phyloP scores from a whole-genome alignment of 2,797 vertebrate genomes.

The Pitangus sulphuratus region DNA sequence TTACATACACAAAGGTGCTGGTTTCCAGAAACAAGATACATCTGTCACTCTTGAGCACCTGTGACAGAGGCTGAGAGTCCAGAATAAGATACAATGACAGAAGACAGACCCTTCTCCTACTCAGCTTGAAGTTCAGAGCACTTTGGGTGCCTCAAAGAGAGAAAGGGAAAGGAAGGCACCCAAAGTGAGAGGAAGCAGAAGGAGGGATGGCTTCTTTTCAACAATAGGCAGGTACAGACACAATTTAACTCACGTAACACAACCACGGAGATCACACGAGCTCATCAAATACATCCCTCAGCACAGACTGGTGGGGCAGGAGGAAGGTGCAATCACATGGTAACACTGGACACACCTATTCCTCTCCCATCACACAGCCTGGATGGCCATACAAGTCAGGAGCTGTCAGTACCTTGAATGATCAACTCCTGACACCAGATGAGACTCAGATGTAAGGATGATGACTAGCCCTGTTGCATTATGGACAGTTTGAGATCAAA shows the following conservation, averaged over 20 bases:
- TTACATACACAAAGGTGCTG: neutral
- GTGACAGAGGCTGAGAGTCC: rapidly evolving
- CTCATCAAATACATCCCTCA: neutral
- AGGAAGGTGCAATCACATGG: neutral
- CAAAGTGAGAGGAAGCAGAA: neutral
- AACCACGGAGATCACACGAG: rapidly evolving
- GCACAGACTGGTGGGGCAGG: neutral
- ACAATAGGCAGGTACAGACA: neutral
- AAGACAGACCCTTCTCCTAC: neutral
- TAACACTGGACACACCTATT: neutral
- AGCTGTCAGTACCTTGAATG: neutral
- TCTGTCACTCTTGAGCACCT: neutral
- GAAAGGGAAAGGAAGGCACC: neutral
- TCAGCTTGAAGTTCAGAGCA: neutral
- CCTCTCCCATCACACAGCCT: neutral
- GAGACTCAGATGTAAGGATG: neutral
- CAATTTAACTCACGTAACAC: rapidly evolving
- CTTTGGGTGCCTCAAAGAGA: neutral
- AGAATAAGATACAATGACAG: neutral
- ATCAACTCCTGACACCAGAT: neutral
- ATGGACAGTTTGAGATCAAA: neutral
- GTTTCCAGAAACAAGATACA: neutral
- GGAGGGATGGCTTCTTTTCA: neutral
- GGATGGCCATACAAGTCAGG: rapidly evolving
- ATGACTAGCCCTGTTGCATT: neutral